Conservation (phyloP, 2,113 vertebrate genomes). For the Nothobranchius kuhntae region DNA sequence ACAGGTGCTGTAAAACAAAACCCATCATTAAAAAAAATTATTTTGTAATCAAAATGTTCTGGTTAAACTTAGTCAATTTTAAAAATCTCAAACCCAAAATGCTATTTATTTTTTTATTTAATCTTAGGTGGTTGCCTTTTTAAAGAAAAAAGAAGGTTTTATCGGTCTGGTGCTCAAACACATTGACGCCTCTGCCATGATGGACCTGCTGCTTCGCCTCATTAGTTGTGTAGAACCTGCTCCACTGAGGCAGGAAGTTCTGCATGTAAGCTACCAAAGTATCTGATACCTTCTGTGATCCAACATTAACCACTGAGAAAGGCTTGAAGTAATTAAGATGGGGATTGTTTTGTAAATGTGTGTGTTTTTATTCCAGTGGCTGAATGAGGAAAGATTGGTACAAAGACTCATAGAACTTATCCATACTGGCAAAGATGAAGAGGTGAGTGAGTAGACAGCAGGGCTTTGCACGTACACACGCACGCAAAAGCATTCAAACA, state of each 20-base stretch:
- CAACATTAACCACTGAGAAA: neutral
- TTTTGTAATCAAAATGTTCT: neutral
- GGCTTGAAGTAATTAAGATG: neutral
- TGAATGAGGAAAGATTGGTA: constrained; percentile 89
- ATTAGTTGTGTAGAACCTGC: constrained; percentile 95
- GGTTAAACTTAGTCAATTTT: neutral
- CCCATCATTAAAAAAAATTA: neutral
- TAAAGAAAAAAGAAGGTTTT: constrained; percentile 91
- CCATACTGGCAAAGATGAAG: constrained; percentile 89
- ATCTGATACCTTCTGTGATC: neutral
- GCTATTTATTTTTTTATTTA: neutral
- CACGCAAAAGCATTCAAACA: too few species aligned
- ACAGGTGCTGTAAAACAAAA: constrained; percentile 79
- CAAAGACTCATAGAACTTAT: constrained; percentile 92
- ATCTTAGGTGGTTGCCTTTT: constrained; percentile 86
- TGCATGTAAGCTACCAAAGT: constrained; percentile 80
- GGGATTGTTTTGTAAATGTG: neutral
- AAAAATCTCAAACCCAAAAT: neutral
- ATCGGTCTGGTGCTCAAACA: constrained; percentile 91
- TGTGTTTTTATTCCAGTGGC: constrained; percentile 79
- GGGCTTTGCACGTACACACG: too few species aligned
- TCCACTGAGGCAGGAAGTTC: constrained; percentile 89
- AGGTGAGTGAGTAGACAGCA: constrained; percentile 85
- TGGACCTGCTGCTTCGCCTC: constrained; percentile 94
- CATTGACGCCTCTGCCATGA: constrained; percentile 95